A percentile compares a stretch with the other conserved stretches of the same genome.
Conservation (phyloP, 1,140 invertebrate species). For the Melanaphis sacchari region DNA sequence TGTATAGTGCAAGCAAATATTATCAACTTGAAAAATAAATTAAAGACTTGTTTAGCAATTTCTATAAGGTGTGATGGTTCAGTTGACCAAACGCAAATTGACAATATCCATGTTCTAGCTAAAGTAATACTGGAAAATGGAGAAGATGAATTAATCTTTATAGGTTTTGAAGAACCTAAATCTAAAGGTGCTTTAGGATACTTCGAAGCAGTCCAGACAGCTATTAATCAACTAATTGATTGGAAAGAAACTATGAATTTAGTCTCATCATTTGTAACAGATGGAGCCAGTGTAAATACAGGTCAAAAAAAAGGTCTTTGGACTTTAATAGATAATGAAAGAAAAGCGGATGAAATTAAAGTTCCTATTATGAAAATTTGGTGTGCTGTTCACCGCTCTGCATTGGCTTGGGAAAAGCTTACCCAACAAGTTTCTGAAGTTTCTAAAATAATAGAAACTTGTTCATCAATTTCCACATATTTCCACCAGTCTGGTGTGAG, state of each 20-base stretch:
- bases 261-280: slow-evolving; percentile 12
- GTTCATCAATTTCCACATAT: not conserved
- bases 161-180: slow-evolving; percentile 3
- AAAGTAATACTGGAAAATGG: not conserved
- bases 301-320: not conserved
- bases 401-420: not conserved
- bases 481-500: slow-evolving; percentile 2
- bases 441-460: not conserved
- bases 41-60: not conserved
- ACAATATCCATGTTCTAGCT: not conserved
- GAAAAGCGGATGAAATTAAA: not conserved
- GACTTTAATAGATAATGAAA: not conserved
- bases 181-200: not conserved
- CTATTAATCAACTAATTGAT: slow-evolving; percentile 9
- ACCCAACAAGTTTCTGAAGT: not conserved
- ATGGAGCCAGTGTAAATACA: not conserved
- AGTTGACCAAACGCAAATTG: not conserved
- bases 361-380: not conserved
- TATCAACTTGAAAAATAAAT: not conserved
- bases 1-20: not conserved
- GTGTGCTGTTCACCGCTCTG: not conserved
- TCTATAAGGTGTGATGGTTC: not conserved
- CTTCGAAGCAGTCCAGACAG: not conserved
- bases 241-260: not conserved
- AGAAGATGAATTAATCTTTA: not conserved